These are phyloP conservation scores for Manis javanica DNA, from an alignment of 2,797 vertebrate species.

Conservation along the genomic window DNA sequence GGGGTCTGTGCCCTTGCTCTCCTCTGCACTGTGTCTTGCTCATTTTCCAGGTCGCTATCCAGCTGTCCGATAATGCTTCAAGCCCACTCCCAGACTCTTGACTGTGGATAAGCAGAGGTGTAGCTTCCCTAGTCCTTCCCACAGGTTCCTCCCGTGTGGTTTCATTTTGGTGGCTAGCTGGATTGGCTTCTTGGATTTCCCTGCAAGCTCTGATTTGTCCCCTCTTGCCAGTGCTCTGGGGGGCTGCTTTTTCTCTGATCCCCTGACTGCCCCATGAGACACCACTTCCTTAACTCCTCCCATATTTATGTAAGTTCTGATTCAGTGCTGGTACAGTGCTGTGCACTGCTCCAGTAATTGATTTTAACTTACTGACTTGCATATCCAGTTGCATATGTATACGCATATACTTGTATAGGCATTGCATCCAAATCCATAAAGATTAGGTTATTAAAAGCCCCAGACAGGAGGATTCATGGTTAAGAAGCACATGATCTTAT, in stretches of 20 bases:
- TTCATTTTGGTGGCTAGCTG: too few relatives aligned
- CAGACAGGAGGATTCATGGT: neutral
- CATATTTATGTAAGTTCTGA: neutral
- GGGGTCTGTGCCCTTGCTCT: neutral
- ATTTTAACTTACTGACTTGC: neutral
- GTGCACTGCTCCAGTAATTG: neutral
- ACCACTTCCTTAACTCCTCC: neutral
- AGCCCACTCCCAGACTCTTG: neutral
- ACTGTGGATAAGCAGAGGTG: neutral
- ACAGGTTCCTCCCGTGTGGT: too few relatives aligned
- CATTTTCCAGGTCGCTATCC: neutral
- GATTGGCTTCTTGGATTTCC: neutral
- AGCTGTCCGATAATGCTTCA: neutral
- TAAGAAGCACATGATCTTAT: neutral
- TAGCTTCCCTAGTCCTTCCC: neutral
- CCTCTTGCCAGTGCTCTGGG: neutral
- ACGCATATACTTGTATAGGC: neutral
- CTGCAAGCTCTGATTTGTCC: neutral
- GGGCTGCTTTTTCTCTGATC: neutral
- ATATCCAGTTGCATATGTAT: neutral
- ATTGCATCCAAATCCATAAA: neutral
- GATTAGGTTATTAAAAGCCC: neutral
- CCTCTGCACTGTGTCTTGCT: neutral
- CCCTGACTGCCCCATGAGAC: neutral
- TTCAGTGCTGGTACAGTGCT: neutral